Evolutionary conservation across 2,888 invertebrate genomes (phyloP), one percentile per base, ranked within the genome.

Genomic region (Dichetophora obliterata): DNA sequence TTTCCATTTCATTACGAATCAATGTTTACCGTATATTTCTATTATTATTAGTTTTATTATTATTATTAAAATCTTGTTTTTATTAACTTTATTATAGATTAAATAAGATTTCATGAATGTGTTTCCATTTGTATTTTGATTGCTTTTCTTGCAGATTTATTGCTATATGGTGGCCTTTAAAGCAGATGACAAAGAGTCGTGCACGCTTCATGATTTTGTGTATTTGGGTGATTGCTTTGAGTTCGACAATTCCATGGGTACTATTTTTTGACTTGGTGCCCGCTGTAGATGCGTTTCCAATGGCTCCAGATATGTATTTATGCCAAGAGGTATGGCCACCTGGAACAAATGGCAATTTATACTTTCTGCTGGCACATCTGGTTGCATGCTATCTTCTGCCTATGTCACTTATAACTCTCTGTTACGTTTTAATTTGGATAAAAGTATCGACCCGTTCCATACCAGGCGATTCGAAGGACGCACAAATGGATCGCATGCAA

Each of bases 81-180:
- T 5, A 31, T 31, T 31, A 4, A 31, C 3, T 31, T 31, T 5
- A 31, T 31, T 31, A 4, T 4, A 31, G 3, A 31, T 31, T 31
- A 4, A 3, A 31, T 31, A 5, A 37, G 6, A 8, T 37, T 37
- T 43, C 11, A 6, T 11, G 3, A 11, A 43, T 43, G 6, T 31
- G 14, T 19, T 59, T 3, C 3, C 1, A 11, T 59, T 24, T 59
- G 5, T 19, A 4, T 27, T 27, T 24, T 27, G 24, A 0, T 9
- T 27, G 1, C 52, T 52, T 52, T 16, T 52, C 91, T 92, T 94
- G 22, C 94, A 98, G 98, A 91, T 98, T 97, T 88, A 92, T 98
- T 82, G 98, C 98, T 65, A 98, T 98, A 84, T 97, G 98, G 95
- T 97, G 96, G 94, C 96, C 97, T 2, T 89, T 98, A 84, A 96